Conservation (phyloP, 2,888 invertebrate species). For the Alloscopus bannaensis region DNA sequence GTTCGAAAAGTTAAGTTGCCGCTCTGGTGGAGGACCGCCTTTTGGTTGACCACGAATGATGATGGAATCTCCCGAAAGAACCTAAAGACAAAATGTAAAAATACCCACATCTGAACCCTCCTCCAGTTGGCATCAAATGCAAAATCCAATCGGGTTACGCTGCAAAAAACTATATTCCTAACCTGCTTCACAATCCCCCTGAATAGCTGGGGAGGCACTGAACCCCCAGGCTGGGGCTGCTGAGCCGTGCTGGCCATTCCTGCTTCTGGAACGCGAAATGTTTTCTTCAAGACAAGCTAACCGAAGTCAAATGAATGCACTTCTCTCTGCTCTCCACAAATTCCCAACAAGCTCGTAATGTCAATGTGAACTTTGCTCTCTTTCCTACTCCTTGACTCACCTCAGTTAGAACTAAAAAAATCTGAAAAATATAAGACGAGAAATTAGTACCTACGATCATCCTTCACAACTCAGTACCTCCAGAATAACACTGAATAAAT, state of each 20-base stretch:
- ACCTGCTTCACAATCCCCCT: conserved; percentile 82
- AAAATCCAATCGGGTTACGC: too few species aligned
- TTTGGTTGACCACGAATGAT: conserved; percentile 90
- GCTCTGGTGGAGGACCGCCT: conserved; percentile 93
- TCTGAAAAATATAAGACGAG: too few species aligned
- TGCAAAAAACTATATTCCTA: conserved; percentile 74
- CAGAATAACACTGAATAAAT: too few species aligned
- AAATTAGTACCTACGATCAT: too few species aligned
- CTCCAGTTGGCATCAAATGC: neutral
- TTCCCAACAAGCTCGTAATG: neutral
- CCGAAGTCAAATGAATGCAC: neutral
- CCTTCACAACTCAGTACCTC: too few species aligned
- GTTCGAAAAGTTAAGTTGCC: conserved; percentile 92
- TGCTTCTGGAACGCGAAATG: neutral
- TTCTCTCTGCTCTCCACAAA: too few species aligned
- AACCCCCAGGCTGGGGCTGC: conserved; percentile 74
- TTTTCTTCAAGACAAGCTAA: neutral
- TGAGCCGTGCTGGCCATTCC: conserved; percentile 71
- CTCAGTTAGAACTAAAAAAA: too few species aligned
- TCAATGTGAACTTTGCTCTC: too few species aligned
- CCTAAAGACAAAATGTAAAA: conserved; percentile 79
- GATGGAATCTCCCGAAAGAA: conserved; percentile 96
- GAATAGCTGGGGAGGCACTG: conserved; percentile 72
- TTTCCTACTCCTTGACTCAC: too few species aligned
- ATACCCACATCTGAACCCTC: neutral